Conservation (phyloP, 2,797 vertebrate species). For the Muraenolepis orangiensis region DNA sequence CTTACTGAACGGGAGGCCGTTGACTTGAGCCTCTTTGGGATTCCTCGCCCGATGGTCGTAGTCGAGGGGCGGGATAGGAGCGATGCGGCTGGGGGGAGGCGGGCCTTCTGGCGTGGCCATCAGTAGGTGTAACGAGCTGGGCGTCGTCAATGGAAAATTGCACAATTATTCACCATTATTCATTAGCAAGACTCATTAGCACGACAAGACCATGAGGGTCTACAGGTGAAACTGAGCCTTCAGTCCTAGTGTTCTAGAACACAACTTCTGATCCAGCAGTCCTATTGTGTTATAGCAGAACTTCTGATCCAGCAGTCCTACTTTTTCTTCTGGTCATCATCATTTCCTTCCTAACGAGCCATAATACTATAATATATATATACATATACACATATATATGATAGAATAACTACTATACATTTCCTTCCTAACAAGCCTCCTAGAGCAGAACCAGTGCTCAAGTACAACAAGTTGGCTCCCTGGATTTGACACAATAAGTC, state of each 20-base stretch:
- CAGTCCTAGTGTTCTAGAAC: too few relatives aligned
- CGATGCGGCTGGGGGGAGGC: conserved; percentile 25
- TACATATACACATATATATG: too few relatives aligned
- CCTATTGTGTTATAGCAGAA: neutral
- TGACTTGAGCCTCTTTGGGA: conserved; percentile 33
- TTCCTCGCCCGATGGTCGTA: conserved; percentile 46
- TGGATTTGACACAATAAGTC: too few relatives aligned
- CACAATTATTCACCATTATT: neutral
- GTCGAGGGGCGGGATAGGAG: conserved; percentile 61
- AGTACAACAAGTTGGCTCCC: too few relatives aligned
- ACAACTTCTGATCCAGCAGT: neutral
- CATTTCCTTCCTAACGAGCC: too few relatives aligned
- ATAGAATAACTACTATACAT: too few relatives aligned
- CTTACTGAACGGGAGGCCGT: conserved; percentile 62
- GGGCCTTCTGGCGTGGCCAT: conserved; percentile 43
- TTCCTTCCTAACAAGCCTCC: too few relatives aligned
- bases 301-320: too few relatives aligned
- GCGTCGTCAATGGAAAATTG: conserved; percentile 27
- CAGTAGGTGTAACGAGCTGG: neutral
- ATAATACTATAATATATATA: too few relatives aligned
- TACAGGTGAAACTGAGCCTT: neutral
- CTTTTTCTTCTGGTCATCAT: too few relatives aligned
- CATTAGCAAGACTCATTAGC: neutral
- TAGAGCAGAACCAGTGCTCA: too few relatives aligned
- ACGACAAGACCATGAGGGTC: neutral